Percentiles rank a stretch among this genome's conserved stretches.
Conservation (phyloP, 2,888 invertebrate species). For the Scrobipalpa atriplicella region DNA sequence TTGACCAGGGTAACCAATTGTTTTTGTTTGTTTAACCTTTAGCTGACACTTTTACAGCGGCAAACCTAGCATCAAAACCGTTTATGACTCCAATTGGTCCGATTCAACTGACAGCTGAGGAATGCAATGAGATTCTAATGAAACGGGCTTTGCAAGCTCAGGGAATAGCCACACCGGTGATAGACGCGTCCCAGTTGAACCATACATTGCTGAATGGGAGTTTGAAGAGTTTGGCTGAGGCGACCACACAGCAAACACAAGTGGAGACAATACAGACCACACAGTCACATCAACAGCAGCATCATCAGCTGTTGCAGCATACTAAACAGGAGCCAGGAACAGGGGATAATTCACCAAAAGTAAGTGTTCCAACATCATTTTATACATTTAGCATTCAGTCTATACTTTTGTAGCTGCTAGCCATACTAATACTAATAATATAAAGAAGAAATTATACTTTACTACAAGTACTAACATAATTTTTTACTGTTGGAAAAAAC, state of each 20-base stretch:
- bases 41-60: conserved; percentile 55
- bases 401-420: neutral
- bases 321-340: conserved; percentile 84
- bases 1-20: neutral
- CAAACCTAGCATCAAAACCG: conserved; percentile 79
- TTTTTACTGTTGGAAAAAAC: no score
- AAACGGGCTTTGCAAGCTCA: conserved; percentile 87
- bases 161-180: conserved; percentile 78
- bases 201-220: conserved; percentile 72
- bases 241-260: conserved; percentile 62
- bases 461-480: no score
- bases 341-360: conserved; percentile 81
- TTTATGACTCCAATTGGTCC: conserved; percentile 89
- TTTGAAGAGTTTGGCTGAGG: conserved; percentile 70
- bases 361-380: conserved; percentile 43
- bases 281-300: conserved; percentile 47
- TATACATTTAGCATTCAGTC: neutral
- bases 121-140: conserved; percentile 90
- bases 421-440: no score
- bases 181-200: conserved; percentile 75
- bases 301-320: conserved; percentile 80
- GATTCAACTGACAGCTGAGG: conserved; percentile 88
- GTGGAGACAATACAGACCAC: conserved; percentile 65
- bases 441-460: neutral
- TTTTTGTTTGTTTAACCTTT: neutral